Evolutionary conservation across 2,888 invertebrate genomes (phyloP), one percentile per base, ranked within the genome.

Genomic region (Acleris holmiana): DNA sequence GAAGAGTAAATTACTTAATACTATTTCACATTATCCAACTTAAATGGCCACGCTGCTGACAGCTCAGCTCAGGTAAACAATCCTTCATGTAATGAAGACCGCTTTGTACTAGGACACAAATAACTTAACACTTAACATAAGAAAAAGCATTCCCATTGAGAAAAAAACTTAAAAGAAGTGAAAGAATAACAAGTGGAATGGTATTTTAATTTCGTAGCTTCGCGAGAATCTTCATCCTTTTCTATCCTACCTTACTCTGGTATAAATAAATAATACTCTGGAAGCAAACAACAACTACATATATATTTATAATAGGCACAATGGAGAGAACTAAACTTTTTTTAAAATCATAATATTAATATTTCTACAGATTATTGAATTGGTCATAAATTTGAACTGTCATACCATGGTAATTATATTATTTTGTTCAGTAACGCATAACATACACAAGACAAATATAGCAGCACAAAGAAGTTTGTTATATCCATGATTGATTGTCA

Each of bases 101-200:
- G 79, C 79, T 91, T 92, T 92, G 91, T 92, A 91, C 91, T 89
- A 82, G 78, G 75, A 80, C 82, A 84, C 75, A 77, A 78, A 74
- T 74, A 82, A 83, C 74, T 83, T 73, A 77, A 79, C 81, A 76
- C 72, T 74, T 71, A 77, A 70, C 62, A 71, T 71, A 66, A 63
- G 80, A 75, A 75, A 71, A 74, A 79, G 76, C 77, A 71, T 62
- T 65, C 73, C 78, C 68, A 78, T 76, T 77, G 66, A 48, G 41
- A 69, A 74, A 78, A 78, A 65, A 67, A 8, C 29, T 29, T 29
- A 29, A 65, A 75, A 76, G 66, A 79, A 84, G 91, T 90, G 90
- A 87, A 86, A 87, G 77, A 79, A 84, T 87, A 90, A 90, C 90
- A 81, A 91, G 91, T 91, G 90, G 84, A 85, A 86, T 83, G 83